Evolutionary conservation across 2,797 vertebrate genomes (phyloP), one percentile per base, ranked within the genome.

Genomic region (Luscinia luscinia): DNA sequence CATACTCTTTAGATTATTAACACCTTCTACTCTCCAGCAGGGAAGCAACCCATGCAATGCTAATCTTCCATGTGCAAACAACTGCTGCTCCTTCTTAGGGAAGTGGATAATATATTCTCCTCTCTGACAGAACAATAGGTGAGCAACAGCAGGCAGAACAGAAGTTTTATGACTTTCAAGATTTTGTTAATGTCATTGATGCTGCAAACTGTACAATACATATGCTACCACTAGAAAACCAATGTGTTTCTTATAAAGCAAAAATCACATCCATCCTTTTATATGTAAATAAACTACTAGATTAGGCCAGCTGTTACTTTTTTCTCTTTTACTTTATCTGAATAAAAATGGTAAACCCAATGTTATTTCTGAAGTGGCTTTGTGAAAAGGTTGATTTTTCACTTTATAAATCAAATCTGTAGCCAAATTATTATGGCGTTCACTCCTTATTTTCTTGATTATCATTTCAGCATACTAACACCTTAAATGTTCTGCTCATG

Each of bases 101-200:
- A 92, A 79, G 45, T 3, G n/a, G 59, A 38, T 89, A 93, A 96
- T 78, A 61, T 58, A 84, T 95, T 92, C 84, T 84, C 88, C 61
- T 88, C 81, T 66, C 76, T 94, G 75, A 88, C 80, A 85, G 62
- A 86, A 73, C 45, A 92, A 93, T 61, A 67, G 79, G 90, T 64
- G 3, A 90, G 55, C 80, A 88, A 74, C 90, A 87, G 84, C 55
- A 67, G 49, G 77, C 52, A 67, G 21, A 89, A 84, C 93, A 94
- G 94, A 95, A 93, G 91, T 92, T 96, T 91, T 84, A 86, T 58
- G 83, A 92, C 49, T 75, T 93, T 87, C 61, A 94, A 93, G 83
- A 78, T 87, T 87, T 82, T 85, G 69, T 87, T 91, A 96, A 86
- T 88, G 67, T 78, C 49, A 30, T 40, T 87, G 49, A 21, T 0